These are phyloP conservation scores for Bellardia bayeri DNA, from an alignment of 2,888 invertebrate genomes.

Conservation along the genomic window DNA sequence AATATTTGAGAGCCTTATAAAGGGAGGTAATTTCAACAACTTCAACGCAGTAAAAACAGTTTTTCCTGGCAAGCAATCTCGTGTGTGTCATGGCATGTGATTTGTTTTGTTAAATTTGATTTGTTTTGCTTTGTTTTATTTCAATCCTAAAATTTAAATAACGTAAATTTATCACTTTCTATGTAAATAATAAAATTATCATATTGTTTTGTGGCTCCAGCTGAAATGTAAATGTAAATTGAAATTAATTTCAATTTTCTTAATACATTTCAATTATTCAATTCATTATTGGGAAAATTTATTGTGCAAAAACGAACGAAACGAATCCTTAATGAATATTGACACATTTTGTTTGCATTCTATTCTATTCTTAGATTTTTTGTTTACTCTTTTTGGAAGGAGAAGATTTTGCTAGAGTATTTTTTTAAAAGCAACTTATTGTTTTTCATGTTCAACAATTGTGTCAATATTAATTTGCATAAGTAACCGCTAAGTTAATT, in stretches of 20 bases:
- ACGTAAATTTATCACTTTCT: conserved; percentile 54
- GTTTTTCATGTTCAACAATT: conserved; percentile 66
- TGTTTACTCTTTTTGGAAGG: neutral
- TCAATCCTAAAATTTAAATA: conserved; percentile 2
- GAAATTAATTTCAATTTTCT: conserved; percentile 57
- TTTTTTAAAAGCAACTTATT: conserved; percentile 42
- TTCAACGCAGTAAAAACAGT: conserved; percentile 9
- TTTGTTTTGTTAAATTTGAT: conserved; percentile 9
- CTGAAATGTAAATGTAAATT: conserved; percentile 40
- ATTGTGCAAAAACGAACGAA: conserved; percentile 46
- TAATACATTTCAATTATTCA: conserved; percentile 63
- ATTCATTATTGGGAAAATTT: conserved; percentile 50
- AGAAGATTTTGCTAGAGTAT: conserved; percentile 19
- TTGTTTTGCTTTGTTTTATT: conserved; percentile 5
- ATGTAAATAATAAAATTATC: conserved; percentile 61
- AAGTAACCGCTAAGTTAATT: conserved; percentile 70
- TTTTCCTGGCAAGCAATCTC: neutral
- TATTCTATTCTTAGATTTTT: conserved; percentile 23
- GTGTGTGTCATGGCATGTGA: neutral
- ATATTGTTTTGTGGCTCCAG: conserved; percentile 26
- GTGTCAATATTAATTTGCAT: conserved; percentile 74
- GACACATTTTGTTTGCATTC: conserved; percentile 63
- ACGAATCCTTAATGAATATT: conserved; percentile 66
- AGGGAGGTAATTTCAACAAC: conserved; percentile 23
- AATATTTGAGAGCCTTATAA: conserved; percentile 58